These are phyloP conservation scores for Epsilonema sp. DNA, from an alignment of 2,888 invertebrate genomes.

Conservation along the genomic window DNA sequence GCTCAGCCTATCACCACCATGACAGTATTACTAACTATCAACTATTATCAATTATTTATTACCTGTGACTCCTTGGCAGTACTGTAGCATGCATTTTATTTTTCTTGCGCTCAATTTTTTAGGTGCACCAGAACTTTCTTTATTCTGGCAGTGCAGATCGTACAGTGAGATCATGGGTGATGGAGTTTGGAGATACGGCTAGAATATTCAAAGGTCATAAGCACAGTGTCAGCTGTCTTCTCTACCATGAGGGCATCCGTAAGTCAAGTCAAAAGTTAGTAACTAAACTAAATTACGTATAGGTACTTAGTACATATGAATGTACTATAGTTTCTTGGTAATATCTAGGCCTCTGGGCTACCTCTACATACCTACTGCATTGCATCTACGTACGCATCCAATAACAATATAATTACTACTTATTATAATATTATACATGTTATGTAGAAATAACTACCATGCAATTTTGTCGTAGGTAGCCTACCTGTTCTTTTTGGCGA, in stretches of 20 bases:
- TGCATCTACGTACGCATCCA: too few relatives aligned
- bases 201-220: conserved; percentile 34
- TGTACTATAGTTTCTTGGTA: background rate
- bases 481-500: too few relatives aligned
- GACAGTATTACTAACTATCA: conserved; percentile 5
- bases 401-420: background rate
- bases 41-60: background rate
- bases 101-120: background rate
- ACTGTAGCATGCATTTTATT: background rate
- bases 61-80: background rate
- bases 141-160: conserved; percentile 37
- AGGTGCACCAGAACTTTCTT: conserved; percentile 35
- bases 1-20: conserved; percentile 7
- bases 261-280: conserved; percentile 14
- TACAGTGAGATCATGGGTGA: conserved; percentile 36
- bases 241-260: conserved; percentile 35
- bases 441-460: too few relatives aligned
- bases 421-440: background rate
- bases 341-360: background rate
- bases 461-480: too few relatives aligned
- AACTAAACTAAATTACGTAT: conserved; percentile 5
- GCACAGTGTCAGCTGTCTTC: conserved; percentile 34
- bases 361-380: too few relatives aligned
- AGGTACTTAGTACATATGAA: too few relatives aligned
- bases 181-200: conserved; percentile 37